phyloP scores from a whole-genome alignment of 2,888 invertebrate species.

The Petrophora chlorosata region DNA sequence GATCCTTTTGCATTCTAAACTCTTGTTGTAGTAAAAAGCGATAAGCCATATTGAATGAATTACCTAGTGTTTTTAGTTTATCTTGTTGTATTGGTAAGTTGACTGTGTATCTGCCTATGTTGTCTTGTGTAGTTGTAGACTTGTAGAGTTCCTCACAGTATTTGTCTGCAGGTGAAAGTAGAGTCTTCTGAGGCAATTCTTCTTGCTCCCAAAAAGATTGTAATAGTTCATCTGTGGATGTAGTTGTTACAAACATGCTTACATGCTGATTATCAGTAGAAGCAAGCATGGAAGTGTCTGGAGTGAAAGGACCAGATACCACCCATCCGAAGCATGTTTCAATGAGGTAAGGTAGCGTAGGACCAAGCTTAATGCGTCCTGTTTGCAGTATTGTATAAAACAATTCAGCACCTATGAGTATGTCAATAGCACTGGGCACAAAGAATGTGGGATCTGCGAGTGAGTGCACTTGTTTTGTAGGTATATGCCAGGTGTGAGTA shows the following conservation, averaged over 20 bases:
- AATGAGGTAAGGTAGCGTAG: not conserved
- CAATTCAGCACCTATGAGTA: conserved; percentile 26
- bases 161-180: conserved; percentile 14
- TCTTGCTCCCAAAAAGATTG: conserved; percentile 23
- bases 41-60: conserved; percentile 31
- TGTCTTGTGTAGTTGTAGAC: conserved; percentile 19
- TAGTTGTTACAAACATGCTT: not conserved
- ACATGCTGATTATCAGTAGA: not conserved
- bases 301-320: conserved; percentile 11
- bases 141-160: conserved; percentile 22
- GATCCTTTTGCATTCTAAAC: conserved; percentile 21
- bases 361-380: not conserved
- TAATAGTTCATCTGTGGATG: conserved; percentile 8
- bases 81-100: conserved; percentile 18
- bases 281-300: not conserved
- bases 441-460: conserved; percentile 21
- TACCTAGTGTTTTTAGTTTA: conserved; percentile 13
- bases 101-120: conserved; percentile 11
- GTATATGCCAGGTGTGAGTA: not conserved
- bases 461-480: not conserved
- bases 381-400: conserved; percentile 16
- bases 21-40: conserved; percentile 25
- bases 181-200: conserved; percentile 2
- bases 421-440: conserved; percentile 21
- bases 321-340: conserved; percentile 11